These are phyloP conservation scores for Dicranocentrus wangi DNA, from an alignment of 2,888 invertebrate species.

Conservation along the genomic window DNA sequence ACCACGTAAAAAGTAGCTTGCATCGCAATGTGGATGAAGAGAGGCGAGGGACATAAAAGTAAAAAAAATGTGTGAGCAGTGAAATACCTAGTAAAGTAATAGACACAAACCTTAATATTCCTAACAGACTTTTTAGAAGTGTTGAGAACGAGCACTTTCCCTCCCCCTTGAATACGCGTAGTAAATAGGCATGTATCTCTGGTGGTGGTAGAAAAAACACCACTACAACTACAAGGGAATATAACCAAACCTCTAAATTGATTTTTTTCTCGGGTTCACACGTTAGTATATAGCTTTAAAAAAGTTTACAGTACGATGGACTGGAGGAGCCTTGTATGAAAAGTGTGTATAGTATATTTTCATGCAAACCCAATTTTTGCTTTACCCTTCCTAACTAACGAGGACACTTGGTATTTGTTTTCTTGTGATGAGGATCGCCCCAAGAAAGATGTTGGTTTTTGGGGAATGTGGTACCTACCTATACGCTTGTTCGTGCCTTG, in stretches of 20 bases:
- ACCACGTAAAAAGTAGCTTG: neutral
- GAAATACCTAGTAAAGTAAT: neutral
- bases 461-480: neutral
- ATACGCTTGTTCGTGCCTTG: too few species aligned
- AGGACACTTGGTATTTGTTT: neutral
- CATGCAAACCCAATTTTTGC: too few species aligned
- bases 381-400: too few species aligned
- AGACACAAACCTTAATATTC: neutral
- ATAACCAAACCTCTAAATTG: constrained; percentile 36
- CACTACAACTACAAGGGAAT: neutral
- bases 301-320: neutral
- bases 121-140: constrained; percentile 30
- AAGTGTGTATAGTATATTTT: too few species aligned
- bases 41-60: neutral
- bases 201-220: neutral
- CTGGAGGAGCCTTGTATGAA: neutral
- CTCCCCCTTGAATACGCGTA: constrained; percentile 1
- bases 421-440: neutral
- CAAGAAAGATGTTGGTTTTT: neutral
- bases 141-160: constrained; percentile 26
- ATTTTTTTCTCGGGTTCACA: constrained; percentile 15
- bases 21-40: neutral
- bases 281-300: neutral
- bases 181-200: constrained; percentile 20
- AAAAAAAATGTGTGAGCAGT: neutral